Conservation (phyloP, 1,140 invertebrate genomes). For the Armadillidium nasatum region DNA sequence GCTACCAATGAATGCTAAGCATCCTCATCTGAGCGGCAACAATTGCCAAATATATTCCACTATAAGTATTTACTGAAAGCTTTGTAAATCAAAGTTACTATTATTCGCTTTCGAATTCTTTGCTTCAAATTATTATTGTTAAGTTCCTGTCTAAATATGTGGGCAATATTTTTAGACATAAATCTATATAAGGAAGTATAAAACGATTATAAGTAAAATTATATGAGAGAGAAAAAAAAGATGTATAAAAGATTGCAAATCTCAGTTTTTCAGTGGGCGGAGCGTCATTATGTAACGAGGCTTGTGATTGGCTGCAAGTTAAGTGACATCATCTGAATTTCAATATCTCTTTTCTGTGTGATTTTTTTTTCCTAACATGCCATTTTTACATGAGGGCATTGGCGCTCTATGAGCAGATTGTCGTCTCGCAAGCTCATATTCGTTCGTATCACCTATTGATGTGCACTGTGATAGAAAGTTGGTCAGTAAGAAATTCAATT, state of each 20-base stretch:
- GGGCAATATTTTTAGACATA: too few relatives aligned
- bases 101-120: too few relatives aligned
- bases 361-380: slow-evolving; percentile 40
- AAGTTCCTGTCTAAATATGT: too few relatives aligned
- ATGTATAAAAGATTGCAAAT: neutral
- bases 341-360: slow-evolving; percentile 43
- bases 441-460: slow-evolving; percentile 37
- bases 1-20: slow-evolving; percentile 1
- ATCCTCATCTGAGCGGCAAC: neutral
- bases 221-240: neutral
- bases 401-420: slow-evolving; percentile 42
- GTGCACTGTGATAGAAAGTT: slow-evolving; percentile 43
- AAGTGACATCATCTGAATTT: slow-evolving; percentile 44
- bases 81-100: too few relatives aligned
- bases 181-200: too few relatives aligned
- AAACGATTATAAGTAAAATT: too few relatives aligned
- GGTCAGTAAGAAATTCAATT: slow-evolving; percentile 18
- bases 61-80: too few relatives aligned
- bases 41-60: neutral
- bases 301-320: slow-evolving; percentile 37
- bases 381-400: slow-evolving; percentile 43
- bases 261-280: slow-evolving; percentile 25
- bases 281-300: slow-evolving; percentile 38
- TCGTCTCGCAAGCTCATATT: slow-evolving; percentile 39
- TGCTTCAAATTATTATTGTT: too few relatives aligned